Evolutionary conservation across 2,888 invertebrate species (phyloP).

Genomic region (Gari tellinella): DNA sequence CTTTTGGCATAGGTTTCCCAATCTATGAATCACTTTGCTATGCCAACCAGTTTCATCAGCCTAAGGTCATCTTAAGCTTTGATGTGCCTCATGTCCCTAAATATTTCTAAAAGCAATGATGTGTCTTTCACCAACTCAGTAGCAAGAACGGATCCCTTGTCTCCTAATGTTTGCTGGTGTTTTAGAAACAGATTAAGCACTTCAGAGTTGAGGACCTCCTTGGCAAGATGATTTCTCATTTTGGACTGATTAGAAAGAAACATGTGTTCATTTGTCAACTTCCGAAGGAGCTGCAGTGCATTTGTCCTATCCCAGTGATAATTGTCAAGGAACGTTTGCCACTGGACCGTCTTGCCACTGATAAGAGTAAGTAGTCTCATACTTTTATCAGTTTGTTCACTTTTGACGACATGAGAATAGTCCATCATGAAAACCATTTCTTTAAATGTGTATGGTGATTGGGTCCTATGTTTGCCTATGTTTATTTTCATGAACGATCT

Average conservation of each 20-base stretch:
- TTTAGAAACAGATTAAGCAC: slow-evolving; percentile 26
- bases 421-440: slow-evolving; percentile 28
- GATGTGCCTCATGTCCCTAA: not conserved
- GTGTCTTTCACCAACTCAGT: not conserved
- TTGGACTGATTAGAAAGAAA: slow-evolving; percentile 16
- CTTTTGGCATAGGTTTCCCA: not conserved
- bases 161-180: slow-evolving; percentile 10
- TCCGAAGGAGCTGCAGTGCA: slow-evolving; percentile 17
- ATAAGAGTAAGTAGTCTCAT: not conserved
- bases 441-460: slow-evolving; percentile 1
- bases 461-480: not conserved
- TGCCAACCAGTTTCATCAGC: not conserved
- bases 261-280: slow-evolving; percentile 32
- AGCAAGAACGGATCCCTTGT: slow-evolving; percentile 8
- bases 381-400: not conserved
- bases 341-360: slow-evolving; percentile 8
- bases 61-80: not conserved
- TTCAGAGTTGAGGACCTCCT: slow-evolving; percentile 26
- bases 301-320: slow-evolving; percentile 35
- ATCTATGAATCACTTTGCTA: not conserved
- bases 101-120: not conserved
- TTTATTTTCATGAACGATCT: slow-evolving; percentile 36
- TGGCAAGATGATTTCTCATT: slow-evolving; percentile 42
- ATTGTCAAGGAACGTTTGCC: slow-evolving; percentile 27
- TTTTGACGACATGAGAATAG: slow-evolving; percentile 21